These are phyloP conservation scores for Nycteola revayana DNA, from an alignment of 2,888 invertebrate genomes.

Conservation along the genomic window DNA sequence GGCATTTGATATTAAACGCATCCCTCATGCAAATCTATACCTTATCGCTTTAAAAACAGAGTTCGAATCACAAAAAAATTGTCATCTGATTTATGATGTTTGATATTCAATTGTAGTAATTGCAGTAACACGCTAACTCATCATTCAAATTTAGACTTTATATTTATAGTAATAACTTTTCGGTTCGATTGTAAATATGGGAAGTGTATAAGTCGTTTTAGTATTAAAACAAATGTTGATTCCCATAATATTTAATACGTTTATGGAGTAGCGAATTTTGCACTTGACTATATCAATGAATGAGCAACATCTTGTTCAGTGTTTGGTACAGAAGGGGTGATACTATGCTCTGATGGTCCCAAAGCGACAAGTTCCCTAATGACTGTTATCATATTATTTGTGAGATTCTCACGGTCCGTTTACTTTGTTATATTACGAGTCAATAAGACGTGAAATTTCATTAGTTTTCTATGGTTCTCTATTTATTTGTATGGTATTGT, in stretches of 20 bases:
- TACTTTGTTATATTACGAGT: conserved; percentile 39
- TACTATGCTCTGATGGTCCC: conserved; percentile 29
- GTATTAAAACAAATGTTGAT: conserved; percentile 54
- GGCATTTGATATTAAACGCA: conserved; percentile 55
- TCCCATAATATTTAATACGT: conserved; percentile 74
- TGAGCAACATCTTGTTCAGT: conserved; percentile 69
- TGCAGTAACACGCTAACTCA: conserved; percentile 27
- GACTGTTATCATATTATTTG: conserved; percentile 45
- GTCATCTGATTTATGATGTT: conserved; percentile 33
- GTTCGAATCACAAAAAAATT: conserved; percentile 13
- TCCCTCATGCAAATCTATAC: conserved; percentile 27
- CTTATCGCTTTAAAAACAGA: conserved; percentile 16
- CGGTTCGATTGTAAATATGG: conserved; percentile 9
- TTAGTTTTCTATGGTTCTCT: too few species aligned
- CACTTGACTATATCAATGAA: conserved; percentile 68
- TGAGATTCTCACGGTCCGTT: conserved; percentile 62
- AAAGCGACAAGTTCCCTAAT: conserved; percentile 29
- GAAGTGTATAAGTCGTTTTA: conserved; percentile 29
- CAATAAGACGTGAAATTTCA: conserved; percentile 48
- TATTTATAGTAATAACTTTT: not conserved
- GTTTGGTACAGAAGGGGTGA: conserved; percentile 26
- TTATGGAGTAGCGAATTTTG: conserved; percentile 68
- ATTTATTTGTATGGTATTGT: too few species aligned
- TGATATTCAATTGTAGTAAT: conserved; percentile 30
- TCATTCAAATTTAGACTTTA: conserved; percentile 30